phyloP scores from a whole-genome alignment of 1,140 invertebrate species.

The Heliconius congener region DNA sequence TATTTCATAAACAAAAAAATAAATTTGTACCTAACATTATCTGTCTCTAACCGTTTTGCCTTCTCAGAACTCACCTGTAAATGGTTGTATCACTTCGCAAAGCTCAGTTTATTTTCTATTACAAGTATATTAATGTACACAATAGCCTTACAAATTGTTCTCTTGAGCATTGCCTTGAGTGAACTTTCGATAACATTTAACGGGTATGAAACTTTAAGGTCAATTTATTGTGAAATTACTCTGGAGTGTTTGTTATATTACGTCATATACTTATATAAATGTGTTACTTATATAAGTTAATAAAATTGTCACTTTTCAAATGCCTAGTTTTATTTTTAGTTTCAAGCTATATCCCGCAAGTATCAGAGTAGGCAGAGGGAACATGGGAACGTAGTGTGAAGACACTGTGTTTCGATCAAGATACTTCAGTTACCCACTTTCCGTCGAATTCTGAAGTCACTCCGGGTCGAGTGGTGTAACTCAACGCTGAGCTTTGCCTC shows the following conservation, averaged over 20 bases:
- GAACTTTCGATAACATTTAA: slow-evolving; percentile 43
- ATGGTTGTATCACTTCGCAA: background rate
- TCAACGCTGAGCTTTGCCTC: too few species aligned
- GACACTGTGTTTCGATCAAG: too few species aligned
- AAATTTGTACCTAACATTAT: background rate
- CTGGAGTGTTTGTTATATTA: slow-evolving; percentile 19
- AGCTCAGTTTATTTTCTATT: slow-evolving; percentile 13
- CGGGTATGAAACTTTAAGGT: slow-evolving; percentile 32
- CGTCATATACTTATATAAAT: background rate
- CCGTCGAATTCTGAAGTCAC: too few species aligned
- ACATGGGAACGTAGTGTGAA: too few species aligned
- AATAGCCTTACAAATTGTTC: slow-evolving; percentile 40
- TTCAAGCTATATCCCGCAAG: too few species aligned
- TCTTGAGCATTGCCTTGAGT: slow-evolving; percentile 28
- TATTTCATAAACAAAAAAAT: background rate
- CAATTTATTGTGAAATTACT: slow-evolving; percentile 23
- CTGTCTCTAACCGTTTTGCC: background rate
- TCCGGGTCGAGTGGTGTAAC: too few species aligned
- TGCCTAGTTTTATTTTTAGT: too few species aligned
- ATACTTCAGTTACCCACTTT: too few species aligned
- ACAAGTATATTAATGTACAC: slow-evolving; percentile 46
- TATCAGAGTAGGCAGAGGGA: too few species aligned
- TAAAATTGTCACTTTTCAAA: too few species aligned
- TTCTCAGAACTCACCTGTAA: slow-evolving; percentile 2
- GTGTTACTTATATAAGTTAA: background rate